Conservation (phyloP, 2,888 invertebrate species). For the Minunthozetes semirufus region DNA sequence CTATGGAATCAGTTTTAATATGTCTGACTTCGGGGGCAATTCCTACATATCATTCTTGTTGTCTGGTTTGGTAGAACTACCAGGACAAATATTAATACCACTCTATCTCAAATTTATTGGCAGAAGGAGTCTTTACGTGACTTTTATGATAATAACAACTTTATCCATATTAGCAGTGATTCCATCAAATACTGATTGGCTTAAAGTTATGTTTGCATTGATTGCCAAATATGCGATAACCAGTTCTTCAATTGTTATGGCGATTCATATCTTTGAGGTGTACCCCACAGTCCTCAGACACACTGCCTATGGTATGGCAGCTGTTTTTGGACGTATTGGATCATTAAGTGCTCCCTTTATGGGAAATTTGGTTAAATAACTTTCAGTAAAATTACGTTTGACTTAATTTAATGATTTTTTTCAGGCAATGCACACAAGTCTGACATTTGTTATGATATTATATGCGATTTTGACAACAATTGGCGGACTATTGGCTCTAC, state of each 20-base stretch:
- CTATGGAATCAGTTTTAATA: conserved; percentile 72
- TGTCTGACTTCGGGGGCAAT: conserved; percentile 71
- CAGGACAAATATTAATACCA: conserved; percentile 54
- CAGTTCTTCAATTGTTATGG: background rate
- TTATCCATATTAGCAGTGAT: conserved; percentile 1
- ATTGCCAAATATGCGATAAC: conserved; percentile 31
- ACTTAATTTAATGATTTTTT: background rate
- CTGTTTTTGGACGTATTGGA: conserved; percentile 30
- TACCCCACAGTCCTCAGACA: conserved; percentile 36
- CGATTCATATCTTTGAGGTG: conserved; percentile 14
- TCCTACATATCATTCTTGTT: conserved; percentile 71
- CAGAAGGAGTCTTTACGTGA: background rate
- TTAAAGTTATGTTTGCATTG: conserved; percentile 22
- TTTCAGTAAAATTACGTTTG: background rate
- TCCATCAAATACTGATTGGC: background rate
- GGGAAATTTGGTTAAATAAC: conserved; percentile 34
- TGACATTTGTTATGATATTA: conserved; percentile 23
- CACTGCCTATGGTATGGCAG: conserved; percentile 19
- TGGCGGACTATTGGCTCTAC: background rate
- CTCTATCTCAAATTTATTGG: conserved; percentile 25
- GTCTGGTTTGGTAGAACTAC: conserved; percentile 70
- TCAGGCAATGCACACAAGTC: background rate
- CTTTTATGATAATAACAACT: background rate
- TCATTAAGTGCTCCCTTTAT: conserved; percentile 35
- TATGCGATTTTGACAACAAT: conserved; percentile 23